Evolutionary conservation across 2,113 vertebrate genomes (phyloP).

Genomic region (Haliaeetus leucogaster): DNA sequence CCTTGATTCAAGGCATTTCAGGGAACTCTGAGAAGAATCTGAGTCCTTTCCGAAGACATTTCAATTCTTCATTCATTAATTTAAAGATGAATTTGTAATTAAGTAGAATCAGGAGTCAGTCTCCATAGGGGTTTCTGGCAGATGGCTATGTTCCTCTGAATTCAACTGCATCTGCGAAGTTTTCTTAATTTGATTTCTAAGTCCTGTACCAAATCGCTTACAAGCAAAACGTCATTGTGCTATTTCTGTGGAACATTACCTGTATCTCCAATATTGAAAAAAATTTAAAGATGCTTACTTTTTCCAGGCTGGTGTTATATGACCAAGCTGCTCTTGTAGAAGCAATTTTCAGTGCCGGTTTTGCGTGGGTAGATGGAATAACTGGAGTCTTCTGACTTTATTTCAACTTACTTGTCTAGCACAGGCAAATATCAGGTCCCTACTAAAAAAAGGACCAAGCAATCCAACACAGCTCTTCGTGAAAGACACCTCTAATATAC

Average conservation of each 20-base stretch:
- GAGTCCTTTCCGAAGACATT: not conserved
- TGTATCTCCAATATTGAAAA: not conserved
- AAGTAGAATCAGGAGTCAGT: not conserved
- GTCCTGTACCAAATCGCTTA: not conserved
- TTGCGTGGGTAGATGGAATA: not conserved
- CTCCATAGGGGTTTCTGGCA: not conserved
- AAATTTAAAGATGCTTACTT: not conserved
- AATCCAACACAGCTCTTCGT: not conserved
- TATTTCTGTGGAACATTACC: not conserved
- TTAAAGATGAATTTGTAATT: not conserved
- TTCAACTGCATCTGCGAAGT: not conserved
- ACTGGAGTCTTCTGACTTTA: not conserved
- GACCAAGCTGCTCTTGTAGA: not conserved
- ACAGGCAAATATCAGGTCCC: not conserved
- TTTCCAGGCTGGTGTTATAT: not conserved
- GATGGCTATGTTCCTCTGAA: not conserved
- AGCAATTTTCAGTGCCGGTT: not conserved
- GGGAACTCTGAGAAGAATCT: not conserved
- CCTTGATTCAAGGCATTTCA: not conserved
- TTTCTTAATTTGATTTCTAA: not conserved
- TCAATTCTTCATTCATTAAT: not conserved
- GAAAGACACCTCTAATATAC: not conserved
- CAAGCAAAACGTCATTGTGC: not conserved
- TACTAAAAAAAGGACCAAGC: not conserved
- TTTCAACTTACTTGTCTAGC: not conserved